Conservation (phyloP, 1,140 invertebrate genomes). For the Halesus radiatus region DNA sequence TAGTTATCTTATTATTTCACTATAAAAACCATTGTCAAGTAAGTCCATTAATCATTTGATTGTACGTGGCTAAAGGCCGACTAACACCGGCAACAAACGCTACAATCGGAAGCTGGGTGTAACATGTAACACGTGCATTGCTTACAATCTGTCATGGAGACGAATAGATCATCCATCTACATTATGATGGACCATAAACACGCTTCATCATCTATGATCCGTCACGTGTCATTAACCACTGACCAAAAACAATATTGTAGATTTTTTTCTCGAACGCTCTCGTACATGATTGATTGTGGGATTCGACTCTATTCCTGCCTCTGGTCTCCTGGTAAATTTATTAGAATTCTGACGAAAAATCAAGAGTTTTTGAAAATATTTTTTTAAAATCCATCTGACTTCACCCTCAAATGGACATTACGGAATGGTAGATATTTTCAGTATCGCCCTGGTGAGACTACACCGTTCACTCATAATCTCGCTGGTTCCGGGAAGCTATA, state of each 20-base stretch:
- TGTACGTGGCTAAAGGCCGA: neutral
- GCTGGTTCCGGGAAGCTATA: no score
- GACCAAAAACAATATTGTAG: conserved; percentile 38
- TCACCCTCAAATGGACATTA: neutral
- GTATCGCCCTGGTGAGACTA: neutral
- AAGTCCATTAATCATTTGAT: conserved; percentile 15
- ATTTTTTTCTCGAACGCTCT: conserved; percentile 10
- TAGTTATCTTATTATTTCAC: neutral
- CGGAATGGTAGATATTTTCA: neutral
- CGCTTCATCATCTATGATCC: conserved; percentile 41
- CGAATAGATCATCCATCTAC: conserved; percentile 31
- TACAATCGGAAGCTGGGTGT: conserved; percentile 29
- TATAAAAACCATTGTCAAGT: neutral
- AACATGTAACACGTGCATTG: conserved; percentile 13
- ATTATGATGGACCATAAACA: conserved; percentile 41
- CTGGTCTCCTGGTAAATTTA: neutral
- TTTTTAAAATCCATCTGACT: neutral
- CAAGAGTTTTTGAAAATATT: neutral
- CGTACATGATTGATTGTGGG: conserved; percentile 23
- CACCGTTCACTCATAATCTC: neutral
- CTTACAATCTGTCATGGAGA: conserved; percentile 19
- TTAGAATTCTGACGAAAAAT: neutral
- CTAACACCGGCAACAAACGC: conserved; percentile 7
- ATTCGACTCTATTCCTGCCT: neutral
- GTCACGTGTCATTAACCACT: conserved; percentile 37